These are phyloP conservation scores for Mactromeris polynyma DNA, from an alignment of 2,888 invertebrate species.

Conservation along the genomic window DNA sequence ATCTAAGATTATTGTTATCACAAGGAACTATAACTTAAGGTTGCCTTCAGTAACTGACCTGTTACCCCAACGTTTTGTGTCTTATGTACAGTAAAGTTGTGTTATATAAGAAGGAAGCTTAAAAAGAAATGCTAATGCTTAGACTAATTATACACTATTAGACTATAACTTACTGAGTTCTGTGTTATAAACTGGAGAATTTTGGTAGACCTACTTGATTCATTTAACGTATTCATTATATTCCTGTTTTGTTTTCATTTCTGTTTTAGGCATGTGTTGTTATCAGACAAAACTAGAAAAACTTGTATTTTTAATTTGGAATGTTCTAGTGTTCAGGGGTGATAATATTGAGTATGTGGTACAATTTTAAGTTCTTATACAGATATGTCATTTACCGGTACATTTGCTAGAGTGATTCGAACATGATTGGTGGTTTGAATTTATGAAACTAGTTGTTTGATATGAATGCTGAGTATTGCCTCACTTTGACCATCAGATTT, in stretches of 20 bases:
- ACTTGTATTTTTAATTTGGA: background rate
- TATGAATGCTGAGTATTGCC: too few relatives aligned
- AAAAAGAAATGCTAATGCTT: conserved; percentile 31
- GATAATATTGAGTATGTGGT: background rate
- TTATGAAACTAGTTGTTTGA: too few relatives aligned
- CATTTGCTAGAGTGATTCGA: too few relatives aligned
- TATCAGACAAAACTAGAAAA: background rate
- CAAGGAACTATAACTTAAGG: conserved; percentile 9
- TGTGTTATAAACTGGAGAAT: background rate
- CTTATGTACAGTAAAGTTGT: conserved; percentile 30
- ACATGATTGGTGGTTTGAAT: too few relatives aligned
- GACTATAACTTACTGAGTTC: background rate
- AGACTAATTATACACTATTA: conserved; percentile 13
- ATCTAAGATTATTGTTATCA: background rate
- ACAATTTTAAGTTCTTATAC: too few relatives aligned
- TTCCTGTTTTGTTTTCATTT: background rate
- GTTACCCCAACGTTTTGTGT: conserved; percentile 29
- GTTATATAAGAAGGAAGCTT: conserved; percentile 17
- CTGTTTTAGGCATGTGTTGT: conserved; percentile 7
- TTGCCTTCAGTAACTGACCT: conserved; percentile 29
- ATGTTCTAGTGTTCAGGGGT: background rate
- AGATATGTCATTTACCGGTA: too few relatives aligned
- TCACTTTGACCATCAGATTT: too few relatives aligned
- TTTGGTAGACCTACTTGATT: background rate
- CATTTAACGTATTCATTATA: background rate